phyloP scores from a whole-genome alignment of 1,140 invertebrate species.

The Leptestheria dahalacensis region DNA sequence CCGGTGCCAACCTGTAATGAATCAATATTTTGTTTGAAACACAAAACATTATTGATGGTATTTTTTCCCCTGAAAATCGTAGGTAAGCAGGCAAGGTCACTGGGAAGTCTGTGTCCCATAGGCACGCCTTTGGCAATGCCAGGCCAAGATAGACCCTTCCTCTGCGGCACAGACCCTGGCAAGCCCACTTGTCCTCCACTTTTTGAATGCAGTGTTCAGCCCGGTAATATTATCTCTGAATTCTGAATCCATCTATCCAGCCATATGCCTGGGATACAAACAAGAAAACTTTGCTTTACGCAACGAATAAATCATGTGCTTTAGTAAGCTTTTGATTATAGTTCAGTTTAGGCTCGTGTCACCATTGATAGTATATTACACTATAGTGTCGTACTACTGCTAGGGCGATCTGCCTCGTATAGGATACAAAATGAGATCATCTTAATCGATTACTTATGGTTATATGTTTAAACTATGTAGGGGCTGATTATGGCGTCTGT shows the following conservation, averaged over 20 bases:
- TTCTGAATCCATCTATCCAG: neutral
- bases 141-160: conserved; percentile 54
- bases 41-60: too few species aligned
- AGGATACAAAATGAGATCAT: too few species aligned
- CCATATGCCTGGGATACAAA: neutral
- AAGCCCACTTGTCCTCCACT: conserved; percentile 65
- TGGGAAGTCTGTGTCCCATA: conserved; percentile 57
- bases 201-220: conserved; percentile 59
- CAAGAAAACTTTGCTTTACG: neutral
- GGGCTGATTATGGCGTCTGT: conserved; percentile 72
- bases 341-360: too few species aligned
- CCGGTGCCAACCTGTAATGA: conserved; percentile 60
- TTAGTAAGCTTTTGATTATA: too few species aligned
- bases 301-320: too few species aligned
- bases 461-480: conserved; percentile 23
- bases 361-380: too few species aligned
- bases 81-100: conserved; percentile 51
- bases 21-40: too few species aligned
- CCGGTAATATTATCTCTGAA: conserved; percentile 29
- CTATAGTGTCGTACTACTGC: too few species aligned
- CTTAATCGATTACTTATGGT: too few species aligned
- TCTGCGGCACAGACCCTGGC: conserved; percentile 61
- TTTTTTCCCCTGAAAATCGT: too few species aligned
- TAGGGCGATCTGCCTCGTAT: too few species aligned
- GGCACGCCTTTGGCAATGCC: conserved; percentile 63